phyloP scores from a whole-genome alignment of 2,888 invertebrate genomes.

The Sipunculus nudus region DNA sequence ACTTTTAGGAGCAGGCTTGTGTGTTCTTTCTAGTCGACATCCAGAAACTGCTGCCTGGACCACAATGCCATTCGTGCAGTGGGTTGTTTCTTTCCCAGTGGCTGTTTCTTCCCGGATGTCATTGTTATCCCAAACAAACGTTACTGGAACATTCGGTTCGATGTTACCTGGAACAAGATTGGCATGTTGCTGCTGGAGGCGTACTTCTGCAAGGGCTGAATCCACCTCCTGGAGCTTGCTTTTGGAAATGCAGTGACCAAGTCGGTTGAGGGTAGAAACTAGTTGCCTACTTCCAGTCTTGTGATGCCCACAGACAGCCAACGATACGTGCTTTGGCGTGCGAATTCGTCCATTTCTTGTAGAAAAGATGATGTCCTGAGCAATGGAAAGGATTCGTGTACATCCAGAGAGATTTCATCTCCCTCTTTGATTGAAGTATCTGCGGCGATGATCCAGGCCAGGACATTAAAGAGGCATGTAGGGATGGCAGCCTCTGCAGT shows the following conservation, averaged over 20 bases:
- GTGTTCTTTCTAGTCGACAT: not conserved
- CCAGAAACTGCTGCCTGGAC: not conserved
- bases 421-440: not conserved
- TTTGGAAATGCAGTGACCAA: too few species aligned
- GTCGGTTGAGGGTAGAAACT: too few species aligned
- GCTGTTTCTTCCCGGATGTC: not conserved
- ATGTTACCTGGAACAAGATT: not conserved
- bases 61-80: conserved; percentile 1
- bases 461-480: not conserved
- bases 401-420: too few species aligned
- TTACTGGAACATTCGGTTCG: not conserved
- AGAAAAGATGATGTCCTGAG: too few species aligned
- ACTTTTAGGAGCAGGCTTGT: not conserved
- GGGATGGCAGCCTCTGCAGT: not conserved
- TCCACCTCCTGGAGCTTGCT: too few species aligned
- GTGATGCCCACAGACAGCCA: too few species aligned
- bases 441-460: not conserved
- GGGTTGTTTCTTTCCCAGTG: not conserved
- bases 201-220: too few species aligned
- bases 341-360: too few species aligned
- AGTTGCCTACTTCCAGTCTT: too few species aligned
- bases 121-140: not conserved
- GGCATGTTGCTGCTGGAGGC: too few species aligned
- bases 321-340: too few species aligned
- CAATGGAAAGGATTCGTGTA: too few species aligned